Conservation (phyloP, 2,888 invertebrate genomes). For the Lithophane semibrunnea region DNA sequence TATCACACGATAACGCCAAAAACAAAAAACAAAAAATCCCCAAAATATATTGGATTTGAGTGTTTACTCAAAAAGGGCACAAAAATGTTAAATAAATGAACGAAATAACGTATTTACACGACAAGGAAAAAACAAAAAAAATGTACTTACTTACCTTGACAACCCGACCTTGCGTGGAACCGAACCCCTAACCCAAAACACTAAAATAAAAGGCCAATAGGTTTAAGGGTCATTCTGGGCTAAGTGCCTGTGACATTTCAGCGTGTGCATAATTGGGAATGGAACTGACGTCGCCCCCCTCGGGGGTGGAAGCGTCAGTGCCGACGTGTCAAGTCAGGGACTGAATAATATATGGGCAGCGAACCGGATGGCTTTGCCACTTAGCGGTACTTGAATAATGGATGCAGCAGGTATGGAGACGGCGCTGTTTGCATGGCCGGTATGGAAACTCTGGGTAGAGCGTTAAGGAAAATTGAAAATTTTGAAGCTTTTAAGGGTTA, state of each 20-base stretch:
- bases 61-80: neutral
- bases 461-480: constrained; percentile 7
- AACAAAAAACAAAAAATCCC: neutral
- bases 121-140: constrained; percentile 56
- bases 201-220: constrained; percentile 88
- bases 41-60: neutral
- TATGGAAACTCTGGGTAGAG: constrained; percentile 2
- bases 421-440: constrained; percentile 66
- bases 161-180: constrained; percentile 66
- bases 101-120: constrained; percentile 56
- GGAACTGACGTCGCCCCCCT: constrained; percentile 82
- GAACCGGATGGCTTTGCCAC: constrained; percentile 88
- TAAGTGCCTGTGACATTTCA: constrained; percentile 88
- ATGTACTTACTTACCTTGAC: neutral
- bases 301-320: constrained; percentile 75
- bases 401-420: constrained; percentile 75
- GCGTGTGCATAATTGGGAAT: constrained; percentile 88
- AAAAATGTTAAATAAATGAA: constrained; percentile 16
- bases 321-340: constrained; percentile 88
- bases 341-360: constrained; percentile 88
- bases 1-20: neutral
- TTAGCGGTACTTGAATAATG: constrained; percentile 87
- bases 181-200: constrained; percentile 80
- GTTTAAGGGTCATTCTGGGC: constrained; percentile 87
- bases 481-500: neutral